Conservation (phyloP, 1,140 invertebrate species). For the Mycetomoellerius zeteki region DNA sequence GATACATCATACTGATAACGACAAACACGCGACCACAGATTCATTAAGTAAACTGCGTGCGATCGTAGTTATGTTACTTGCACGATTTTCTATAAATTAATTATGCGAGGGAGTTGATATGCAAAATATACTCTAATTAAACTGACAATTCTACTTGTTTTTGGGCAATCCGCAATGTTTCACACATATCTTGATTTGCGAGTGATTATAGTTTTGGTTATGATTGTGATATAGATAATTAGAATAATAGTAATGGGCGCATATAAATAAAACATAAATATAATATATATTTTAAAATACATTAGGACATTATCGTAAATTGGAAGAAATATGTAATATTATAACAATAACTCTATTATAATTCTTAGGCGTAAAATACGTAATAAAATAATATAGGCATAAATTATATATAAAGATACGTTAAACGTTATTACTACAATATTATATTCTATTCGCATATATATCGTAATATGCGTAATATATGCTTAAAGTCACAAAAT, state of each 20-base stretch:
- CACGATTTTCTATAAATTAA: no score
- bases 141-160: no score
- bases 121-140: no score
- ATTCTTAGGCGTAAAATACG: not conserved
- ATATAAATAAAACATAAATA: slow-evolving; percentile 31
- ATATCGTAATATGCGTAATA: not conserved
- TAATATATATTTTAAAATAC: slow-evolving; percentile 10
- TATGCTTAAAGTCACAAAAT: not conserved
- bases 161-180: no score
- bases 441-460: not conserved
- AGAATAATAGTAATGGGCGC: not conserved
- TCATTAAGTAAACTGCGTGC: no score
- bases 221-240: not conserved
- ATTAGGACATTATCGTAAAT: slow-evolving; percentile 10
- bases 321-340: not conserved
- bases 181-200: not conserved
- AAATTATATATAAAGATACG: not conserved
- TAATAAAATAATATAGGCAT: no score
- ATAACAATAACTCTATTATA: slow-evolving; percentile 15
- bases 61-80: no score
- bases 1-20: no score
- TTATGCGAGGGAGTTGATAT: no score
- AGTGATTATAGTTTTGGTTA: not conserved
- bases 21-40: no score
- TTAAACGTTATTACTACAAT: not conserved